Conservation (phyloP, 2,113 vertebrate genomes). For the Scartelaos histophorus region DNA sequence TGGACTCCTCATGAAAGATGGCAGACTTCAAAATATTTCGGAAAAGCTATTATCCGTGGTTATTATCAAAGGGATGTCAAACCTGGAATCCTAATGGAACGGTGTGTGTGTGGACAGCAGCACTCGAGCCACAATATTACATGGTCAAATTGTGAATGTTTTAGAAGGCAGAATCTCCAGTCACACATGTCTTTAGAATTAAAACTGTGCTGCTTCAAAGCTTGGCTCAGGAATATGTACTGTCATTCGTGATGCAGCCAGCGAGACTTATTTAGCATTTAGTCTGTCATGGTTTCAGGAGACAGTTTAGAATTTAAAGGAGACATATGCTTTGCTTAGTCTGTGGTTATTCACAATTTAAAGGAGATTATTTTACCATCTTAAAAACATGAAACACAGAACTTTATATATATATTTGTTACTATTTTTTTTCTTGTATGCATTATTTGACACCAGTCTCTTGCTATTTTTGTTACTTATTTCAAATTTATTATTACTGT, state of each 20-base stretch:
- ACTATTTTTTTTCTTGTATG: too few relatives aligned
- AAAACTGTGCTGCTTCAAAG: background rate
- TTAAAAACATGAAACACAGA: too few relatives aligned
- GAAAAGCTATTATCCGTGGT: background rate
- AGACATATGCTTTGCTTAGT: background rate
- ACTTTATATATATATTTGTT: too few relatives aligned
- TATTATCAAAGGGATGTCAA: background rate
- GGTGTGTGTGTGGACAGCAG: constrained; percentile 4
- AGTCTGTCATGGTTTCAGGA: background rate
- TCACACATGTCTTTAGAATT: constrained; percentile 10
- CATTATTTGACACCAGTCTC: too few relatives aligned
- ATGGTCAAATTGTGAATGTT: constrained; percentile 1
- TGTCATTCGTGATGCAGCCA: background rate
- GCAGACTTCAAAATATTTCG: background rate
- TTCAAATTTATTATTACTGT: too few relatives aligned
- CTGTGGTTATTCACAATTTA: too few relatives aligned
- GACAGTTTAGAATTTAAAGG: background rate
- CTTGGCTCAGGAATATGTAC: background rate
- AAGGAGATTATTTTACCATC: too few relatives aligned
- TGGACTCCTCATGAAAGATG: background rate
- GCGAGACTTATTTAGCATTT: background rate
- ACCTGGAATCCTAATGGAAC: background rate
- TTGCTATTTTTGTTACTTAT: too few relatives aligned
- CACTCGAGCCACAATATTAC: background rate
- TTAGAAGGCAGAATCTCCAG: background rate